Evolutionary conservation across 92 coral and sea anemone species (phyloP).

Genomic region (Palythoa heliodiscus): DNA sequence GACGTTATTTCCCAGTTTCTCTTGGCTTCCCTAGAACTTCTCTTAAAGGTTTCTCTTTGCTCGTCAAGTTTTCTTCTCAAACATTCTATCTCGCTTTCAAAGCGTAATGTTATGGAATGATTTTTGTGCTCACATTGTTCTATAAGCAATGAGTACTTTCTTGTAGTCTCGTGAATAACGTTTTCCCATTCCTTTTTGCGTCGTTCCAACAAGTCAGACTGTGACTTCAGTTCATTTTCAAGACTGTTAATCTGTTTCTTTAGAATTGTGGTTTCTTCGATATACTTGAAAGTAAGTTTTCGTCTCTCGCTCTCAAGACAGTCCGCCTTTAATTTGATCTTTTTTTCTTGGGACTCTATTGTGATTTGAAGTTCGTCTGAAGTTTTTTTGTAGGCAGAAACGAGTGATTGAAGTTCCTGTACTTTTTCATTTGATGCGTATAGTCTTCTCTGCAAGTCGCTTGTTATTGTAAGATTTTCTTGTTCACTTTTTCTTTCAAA

Average conservation of each 20-base stretch:
- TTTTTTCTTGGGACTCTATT: not conserved
- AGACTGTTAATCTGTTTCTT: constrained; percentile 12
- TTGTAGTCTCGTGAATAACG: constrained; percentile 3
- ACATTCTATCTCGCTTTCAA: constrained; percentile 6
- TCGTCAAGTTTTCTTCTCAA: not conserved
- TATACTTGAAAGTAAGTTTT: not conserved
- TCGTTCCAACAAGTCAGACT: not conserved
- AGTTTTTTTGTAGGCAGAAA: not conserved
- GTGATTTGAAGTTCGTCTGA: constrained; percentile 8
- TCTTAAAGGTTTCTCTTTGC: not conserved
- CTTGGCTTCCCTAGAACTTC: not conserved
- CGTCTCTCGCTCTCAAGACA: not conserved
- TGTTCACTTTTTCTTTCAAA: not conserved
- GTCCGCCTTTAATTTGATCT: not conserved
- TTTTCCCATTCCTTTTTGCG: constrained; percentile 38
- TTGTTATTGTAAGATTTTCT: not conserved
- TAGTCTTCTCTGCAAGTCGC: not conserved
- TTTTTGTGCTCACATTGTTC: constrained; percentile 13
- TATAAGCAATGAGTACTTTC: not conserved
- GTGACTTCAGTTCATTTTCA: not conserved
- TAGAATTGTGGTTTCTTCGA: not conserved
- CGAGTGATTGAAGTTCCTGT: not conserved
- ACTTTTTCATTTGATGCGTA: not conserved
- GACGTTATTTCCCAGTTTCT: not conserved
- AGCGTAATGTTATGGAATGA: not conserved